These are phyloP conservation scores for Magallana angulata DNA, from an alignment of 1,140 invertebrate species.

Conservation along the genomic window DNA sequence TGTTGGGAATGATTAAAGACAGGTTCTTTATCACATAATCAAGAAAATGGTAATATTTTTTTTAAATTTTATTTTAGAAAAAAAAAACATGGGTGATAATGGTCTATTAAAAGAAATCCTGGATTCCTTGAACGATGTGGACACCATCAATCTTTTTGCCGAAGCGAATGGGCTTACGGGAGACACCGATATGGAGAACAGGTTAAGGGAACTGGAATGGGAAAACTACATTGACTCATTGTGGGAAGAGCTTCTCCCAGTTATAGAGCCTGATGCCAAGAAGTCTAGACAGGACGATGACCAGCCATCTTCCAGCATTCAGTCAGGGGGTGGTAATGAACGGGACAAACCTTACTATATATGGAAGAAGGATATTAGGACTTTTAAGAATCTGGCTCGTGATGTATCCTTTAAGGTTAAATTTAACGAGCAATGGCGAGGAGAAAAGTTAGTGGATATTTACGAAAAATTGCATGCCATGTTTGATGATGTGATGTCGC, in stretches of 20 bases:
- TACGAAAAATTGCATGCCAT: constrained; percentile 43
- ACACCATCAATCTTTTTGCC: constrained; percentile 12
- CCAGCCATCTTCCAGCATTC: constrained; percentile 12
- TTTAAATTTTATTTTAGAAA: neutral
- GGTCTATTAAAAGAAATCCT: constrained; percentile 28
- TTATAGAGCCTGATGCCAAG: neutral
- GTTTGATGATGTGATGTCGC: constrained; percentile 45
- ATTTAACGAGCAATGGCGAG: constrained; percentile 41
- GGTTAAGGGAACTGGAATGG: neutral
- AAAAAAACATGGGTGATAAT: constrained; percentile 7
- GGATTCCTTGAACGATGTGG: neutral
- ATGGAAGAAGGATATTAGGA: constrained; percentile 25
- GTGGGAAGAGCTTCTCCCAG: neutral
- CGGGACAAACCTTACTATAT: constrained; percentile 34
- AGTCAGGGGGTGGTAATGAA: neutral
- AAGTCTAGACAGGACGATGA: constrained; percentile 3
- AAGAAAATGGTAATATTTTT: constrained; percentile 12
- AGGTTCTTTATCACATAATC: neutral
- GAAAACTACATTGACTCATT: neutral
- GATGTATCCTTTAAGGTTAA: constrained; percentile 44
- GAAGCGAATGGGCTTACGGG: constrained; percentile 17
- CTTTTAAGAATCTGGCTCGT: constrained; percentile 39
- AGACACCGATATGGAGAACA: neutral
- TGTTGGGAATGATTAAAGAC: neutral
- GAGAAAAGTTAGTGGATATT: constrained; percentile 38